phyloP scores from a whole-genome alignment of 2,888 invertebrate species.

The Acrobasis suavella region DNA sequence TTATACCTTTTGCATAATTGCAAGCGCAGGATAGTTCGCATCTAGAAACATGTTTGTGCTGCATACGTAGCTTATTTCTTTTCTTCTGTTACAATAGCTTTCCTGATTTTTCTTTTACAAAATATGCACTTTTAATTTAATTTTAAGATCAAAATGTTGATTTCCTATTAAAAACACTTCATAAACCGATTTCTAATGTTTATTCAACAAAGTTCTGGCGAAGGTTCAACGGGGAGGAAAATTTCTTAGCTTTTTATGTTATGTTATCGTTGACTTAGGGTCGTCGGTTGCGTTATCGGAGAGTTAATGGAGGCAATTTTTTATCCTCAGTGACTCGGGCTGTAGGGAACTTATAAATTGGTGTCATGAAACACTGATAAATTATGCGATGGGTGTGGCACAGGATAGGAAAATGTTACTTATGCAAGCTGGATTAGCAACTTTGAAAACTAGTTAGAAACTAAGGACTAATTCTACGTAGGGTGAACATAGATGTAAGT shows the following conservation, averaged over 20 bases:
- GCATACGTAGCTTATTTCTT: too few relatives aligned
- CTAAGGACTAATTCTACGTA: too few relatives aligned
- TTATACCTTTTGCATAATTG: too few relatives aligned
- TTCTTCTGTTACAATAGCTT: too few relatives aligned
- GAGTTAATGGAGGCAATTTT: constrained; percentile 11
- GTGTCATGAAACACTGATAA: constrained; percentile 11
- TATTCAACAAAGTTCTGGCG: neutral
- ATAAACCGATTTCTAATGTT: neutral
- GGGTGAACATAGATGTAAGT: too few relatives aligned
- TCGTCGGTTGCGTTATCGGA: constrained; percentile 4
- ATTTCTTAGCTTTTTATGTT: neutral
- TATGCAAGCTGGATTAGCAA: neutral
- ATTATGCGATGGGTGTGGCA: neutral
- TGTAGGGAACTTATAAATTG: constrained; percentile 16
- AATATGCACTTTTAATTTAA: too few relatives aligned
- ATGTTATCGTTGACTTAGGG: neutral
- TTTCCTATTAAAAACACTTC: neutral
- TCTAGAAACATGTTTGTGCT: too few relatives aligned
- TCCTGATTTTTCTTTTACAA: too few relatives aligned
- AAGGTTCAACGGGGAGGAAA: neutral
- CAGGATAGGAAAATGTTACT: neutral
- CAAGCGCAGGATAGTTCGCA: too few relatives aligned
- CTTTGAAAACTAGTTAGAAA: too few relatives aligned
- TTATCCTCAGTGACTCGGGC: constrained; percentile 10
- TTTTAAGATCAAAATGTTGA: neutral